Percentiles rank a stretch among this genome's conserved stretches.
Conservation (phyloP, 2,797 vertebrate genomes). For the Agapornis canus region DNA sequence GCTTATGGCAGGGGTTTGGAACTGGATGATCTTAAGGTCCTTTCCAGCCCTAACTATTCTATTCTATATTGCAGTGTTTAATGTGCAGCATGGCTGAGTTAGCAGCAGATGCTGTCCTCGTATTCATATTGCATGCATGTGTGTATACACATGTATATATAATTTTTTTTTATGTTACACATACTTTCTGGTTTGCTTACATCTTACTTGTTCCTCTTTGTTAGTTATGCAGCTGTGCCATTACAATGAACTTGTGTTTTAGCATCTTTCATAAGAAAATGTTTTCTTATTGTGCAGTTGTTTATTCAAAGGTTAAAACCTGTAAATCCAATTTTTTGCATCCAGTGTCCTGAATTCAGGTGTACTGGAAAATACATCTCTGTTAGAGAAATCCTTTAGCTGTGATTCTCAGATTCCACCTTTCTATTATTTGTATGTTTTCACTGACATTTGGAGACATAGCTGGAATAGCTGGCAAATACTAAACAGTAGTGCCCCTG, state of each 20-base stretch:
- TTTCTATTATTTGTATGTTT: background rate
- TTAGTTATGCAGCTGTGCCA: background rate
- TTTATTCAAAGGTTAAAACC: background rate
- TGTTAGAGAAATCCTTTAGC: background rate
- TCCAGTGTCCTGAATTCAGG: background rate
- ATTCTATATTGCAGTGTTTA: background rate
- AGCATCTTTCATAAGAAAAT: background rate
- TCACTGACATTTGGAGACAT: background rate
- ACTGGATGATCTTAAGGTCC: too few relatives aligned
- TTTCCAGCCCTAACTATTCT: too few relatives aligned
- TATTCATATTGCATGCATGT: background rate
- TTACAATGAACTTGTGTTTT: background rate
- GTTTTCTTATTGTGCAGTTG: background rate
- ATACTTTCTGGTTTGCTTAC: background rate
- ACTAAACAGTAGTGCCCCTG: background rate
- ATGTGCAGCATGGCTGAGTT: background rate
- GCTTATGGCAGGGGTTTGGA: too few relatives aligned
- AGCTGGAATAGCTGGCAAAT: background rate
- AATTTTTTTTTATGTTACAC: background rate
- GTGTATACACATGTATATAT: accelerated
- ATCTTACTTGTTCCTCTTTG: background rate
- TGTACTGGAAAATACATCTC: background rate
- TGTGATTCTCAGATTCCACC: background rate
- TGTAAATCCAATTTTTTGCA: background rate
- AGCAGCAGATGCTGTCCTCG: background rate